Percentiles rank a stretch among this genome's conserved stretches.
Conservation (phyloP, 1,140 invertebrate species). For the Druon quercuslanigerum region DNA sequence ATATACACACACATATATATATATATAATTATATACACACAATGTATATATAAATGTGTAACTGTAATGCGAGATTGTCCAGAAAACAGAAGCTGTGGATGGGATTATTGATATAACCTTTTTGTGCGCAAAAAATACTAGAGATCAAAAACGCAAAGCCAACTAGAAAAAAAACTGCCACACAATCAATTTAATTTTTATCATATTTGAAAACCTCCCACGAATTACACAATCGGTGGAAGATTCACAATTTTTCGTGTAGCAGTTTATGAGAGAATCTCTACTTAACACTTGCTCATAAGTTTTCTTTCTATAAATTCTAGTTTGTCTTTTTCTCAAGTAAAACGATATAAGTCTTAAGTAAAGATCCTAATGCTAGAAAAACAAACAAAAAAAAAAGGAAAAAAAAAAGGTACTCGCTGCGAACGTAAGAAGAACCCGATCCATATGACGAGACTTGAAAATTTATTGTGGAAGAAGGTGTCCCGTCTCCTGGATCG, state of each 20-base stretch:
- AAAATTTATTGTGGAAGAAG: too few relatives aligned
- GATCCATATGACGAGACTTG: too few relatives aligned
- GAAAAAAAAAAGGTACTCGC: too few relatives aligned
- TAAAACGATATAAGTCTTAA: too few relatives aligned
- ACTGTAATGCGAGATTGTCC: slow-evolving; percentile 57
- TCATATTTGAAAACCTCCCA: slow-evolving; percentile 42
- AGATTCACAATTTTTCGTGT: slow-evolving; percentile 52
- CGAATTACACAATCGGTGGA: slow-evolving; percentile 31
- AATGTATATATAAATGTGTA: slow-evolving; percentile 34
- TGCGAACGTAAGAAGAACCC: too few relatives aligned
- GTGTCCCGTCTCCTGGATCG: too few relatives aligned
- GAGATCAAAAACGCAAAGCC: neutral
- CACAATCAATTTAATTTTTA: slow-evolving; percentile 55
- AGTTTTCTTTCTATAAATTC: too few relatives aligned
- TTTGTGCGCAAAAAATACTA: slow-evolving; percentile 13
- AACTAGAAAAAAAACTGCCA: slow-evolving; percentile 10
- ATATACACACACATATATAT: too few relatives aligned
- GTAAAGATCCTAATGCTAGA: too few relatives aligned
- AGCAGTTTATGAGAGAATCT: slow-evolving; percentile 51
- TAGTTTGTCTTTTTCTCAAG: too few relatives aligned
- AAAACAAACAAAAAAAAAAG: too few relatives aligned
- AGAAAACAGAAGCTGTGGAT: slow-evolving; percentile 67
- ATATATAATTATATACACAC: slow-evolving; percentile 15
- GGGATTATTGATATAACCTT: slow-evolving; percentile 45
- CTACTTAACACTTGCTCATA: too few relatives aligned